Percentiles rank a stretch among this genome's conserved stretches.
phyloP scores from a whole-genome alignment of 2,888 invertebrate species.

The Azorinus chamasolen region DNA sequence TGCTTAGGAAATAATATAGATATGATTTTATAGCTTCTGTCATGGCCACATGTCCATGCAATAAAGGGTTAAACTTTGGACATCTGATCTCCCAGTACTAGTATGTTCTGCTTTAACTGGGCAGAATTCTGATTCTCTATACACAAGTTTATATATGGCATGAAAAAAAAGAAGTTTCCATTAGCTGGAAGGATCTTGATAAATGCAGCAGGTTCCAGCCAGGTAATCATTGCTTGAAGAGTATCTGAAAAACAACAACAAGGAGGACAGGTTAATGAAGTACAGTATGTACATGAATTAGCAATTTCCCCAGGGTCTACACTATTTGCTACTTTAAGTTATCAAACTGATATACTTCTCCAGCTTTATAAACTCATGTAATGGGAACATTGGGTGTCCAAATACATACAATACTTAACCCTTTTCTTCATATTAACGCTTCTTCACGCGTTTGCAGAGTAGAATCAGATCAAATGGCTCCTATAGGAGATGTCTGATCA shows the following conservation, averaged over 20 bases:
- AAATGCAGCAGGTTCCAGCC: slow-evolving; percentile 62
- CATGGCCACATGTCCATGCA: too few species aligned
- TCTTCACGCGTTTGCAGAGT: too few species aligned
- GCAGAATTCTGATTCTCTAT: slow-evolving; percentile 47
- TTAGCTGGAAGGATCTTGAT: slow-evolving; percentile 68
- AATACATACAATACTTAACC: too few species aligned
- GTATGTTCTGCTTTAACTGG: slow-evolving; percentile 30
- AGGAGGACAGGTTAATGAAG: not conserved
- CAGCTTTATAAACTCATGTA: too few species aligned
- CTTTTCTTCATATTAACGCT: too few species aligned
- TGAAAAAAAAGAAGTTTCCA: slow-evolving; percentile 70
- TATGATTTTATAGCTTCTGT: too few species aligned
- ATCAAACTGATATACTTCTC: too few species aligned
- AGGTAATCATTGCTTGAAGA: slow-evolving; percentile 57
- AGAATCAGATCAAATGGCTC: too few species aligned
- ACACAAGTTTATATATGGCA: slow-evolving; percentile 71
- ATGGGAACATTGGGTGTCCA: too few species aligned
- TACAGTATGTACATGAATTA: not conserved
- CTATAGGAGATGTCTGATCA: too few species aligned
- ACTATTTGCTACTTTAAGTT: not conserved
- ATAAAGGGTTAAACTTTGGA: not conserved
- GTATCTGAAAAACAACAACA: slow-evolving; percentile 60
- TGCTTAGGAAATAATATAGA: too few species aligned
- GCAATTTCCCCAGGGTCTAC: not conserved
- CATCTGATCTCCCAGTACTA: slow-evolving; percentile 28